Evolutionary conservation across 2,113 vertebrate genomes (phyloP), one percentile per base, ranked within the genome.

Genomic region (Apistogramma diplotaenia): DNA sequence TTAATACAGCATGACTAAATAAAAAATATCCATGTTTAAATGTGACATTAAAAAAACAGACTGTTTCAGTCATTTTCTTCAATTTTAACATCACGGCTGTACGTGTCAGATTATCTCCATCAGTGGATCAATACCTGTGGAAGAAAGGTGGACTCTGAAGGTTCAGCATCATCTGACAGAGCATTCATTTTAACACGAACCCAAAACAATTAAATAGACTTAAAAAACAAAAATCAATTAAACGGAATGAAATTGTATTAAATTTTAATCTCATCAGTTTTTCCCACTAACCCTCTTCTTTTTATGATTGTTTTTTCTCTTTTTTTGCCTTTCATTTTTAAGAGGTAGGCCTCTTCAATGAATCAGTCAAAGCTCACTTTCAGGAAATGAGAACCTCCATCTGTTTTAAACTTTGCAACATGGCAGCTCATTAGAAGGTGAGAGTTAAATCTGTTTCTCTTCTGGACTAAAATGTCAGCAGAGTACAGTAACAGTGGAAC

Each of bases 401-500:
- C 40, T 70, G 25, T 0, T 49, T 33, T 70, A 70, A 67, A 70
- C 40, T 70, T 49, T 29, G 40, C 25, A 12, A 9, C 62, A 49
- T 19, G 62, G 40, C 12, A 12, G 0, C 46, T 72, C 11, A n/a
- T 53, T 54, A 53, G 72, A n/a, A 75, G 23, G 71, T 74, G 71
- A 74, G 23, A 19, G 33, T 59, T 33, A 59, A 29, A 59, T 51
- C 56, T 51, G 51, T 55, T 37, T 35, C 4, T 60, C 6, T 74
- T 7, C 40, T 58, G 57, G 82, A 78, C 27, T 18, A 53, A 74
- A 72, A 87, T 74, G 67, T 79, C 72, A 54, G 23, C 25, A 23
- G 3, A 72, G 62, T 59, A 76, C 86, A 85, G 75, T 72, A 60
- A 58, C 78, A 59, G 78, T 55, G 79, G 49, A 74, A 70, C 62